A percentile compares a stretch with the other conserved stretches of the same genome.
Evolutionary conservation across 2,797 vertebrate species (phyloP).

Genomic region (Sebastes baramenuke): DNA sequence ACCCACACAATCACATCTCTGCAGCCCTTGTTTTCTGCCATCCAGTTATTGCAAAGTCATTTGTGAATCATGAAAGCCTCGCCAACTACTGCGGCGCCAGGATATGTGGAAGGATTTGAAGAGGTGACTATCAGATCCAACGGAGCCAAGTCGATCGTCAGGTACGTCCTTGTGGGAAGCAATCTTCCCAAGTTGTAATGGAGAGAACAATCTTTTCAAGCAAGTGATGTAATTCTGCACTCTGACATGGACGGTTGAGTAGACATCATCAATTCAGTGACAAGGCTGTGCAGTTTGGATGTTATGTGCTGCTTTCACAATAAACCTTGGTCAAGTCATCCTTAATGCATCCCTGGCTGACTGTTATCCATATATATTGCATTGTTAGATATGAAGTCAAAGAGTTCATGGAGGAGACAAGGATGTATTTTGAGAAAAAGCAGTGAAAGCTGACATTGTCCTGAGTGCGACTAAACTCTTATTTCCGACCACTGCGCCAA

Average conservation of each 20-base stretch:
- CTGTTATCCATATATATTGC: background rate
- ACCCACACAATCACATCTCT: slow-evolving; percentile 58
- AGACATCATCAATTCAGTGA: background rate
- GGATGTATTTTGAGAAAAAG: background rate
- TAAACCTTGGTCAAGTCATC: background rate
- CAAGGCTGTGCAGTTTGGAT: background rate
- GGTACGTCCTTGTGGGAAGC: slow-evolving; percentile 26
- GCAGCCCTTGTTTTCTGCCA: slow-evolving; percentile 34
- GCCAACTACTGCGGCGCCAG: slow-evolving; percentile 32
- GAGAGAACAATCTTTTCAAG: slow-evolving; percentile 6
- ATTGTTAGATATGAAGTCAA: background rate
- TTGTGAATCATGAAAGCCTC: slow-evolving; percentile 52
- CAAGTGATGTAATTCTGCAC: background rate
- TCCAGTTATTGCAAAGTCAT: slow-evolving; percentile 56
- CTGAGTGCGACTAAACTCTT: background rate
- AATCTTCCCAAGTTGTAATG: slow-evolving; percentile 5
- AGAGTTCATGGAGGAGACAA: background rate
- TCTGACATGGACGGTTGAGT: background rate
- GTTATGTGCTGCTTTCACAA: background rate
- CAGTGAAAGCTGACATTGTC: background rate
- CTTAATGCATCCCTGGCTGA: background rate
- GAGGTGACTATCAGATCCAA: slow-evolving; percentile 29
- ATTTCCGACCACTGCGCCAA: background rate
- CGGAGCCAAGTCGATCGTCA: background rate
- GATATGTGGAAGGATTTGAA: slow-evolving; percentile 44